Evolutionary conservation across 2,113 vertebrate species (phyloP).

Genomic region (Myotis yumanensis): DNA sequence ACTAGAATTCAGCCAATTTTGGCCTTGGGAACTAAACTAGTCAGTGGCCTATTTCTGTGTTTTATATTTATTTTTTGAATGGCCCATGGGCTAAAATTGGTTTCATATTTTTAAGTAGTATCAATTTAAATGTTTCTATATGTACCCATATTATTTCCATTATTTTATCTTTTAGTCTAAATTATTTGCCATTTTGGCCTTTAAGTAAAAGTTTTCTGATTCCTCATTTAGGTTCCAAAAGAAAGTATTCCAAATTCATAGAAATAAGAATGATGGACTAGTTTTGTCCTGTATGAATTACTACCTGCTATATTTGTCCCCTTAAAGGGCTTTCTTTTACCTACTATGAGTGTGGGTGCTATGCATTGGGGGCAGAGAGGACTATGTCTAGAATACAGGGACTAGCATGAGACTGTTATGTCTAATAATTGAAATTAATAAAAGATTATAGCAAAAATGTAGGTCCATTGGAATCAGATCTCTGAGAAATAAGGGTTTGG

Average conservation of each 20-base stretch:
- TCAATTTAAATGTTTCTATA: background rate
- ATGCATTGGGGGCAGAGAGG: no score
- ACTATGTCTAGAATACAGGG: background rate
- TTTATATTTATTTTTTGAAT: background rate
- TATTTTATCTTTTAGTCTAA: background rate
- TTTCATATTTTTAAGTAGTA: background rate
- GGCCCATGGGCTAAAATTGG: background rate
- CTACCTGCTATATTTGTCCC: background rate
- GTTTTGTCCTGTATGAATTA: background rate
- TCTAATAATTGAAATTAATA: background rate
- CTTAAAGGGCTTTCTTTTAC: rapidly evolving
- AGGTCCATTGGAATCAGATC: background rate
- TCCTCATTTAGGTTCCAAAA: background rate
- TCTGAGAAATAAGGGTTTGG: background rate
- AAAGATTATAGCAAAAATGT: background rate
- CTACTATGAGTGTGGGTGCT: background rate
- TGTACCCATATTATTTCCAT: background rate
- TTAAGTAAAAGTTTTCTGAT: background rate
- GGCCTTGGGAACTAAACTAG: background rate
- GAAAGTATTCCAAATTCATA: background rate
- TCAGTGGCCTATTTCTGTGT: background rate
- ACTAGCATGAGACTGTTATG: background rate
- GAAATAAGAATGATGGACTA: background rate
- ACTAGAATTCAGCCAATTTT: background rate
- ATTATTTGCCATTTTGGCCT: background rate